Evolutionary conservation across 2,113 vertebrate species (phyloP), one percentile per base, ranked within the genome.

Genomic region (Tamias sibiricus): DNA sequence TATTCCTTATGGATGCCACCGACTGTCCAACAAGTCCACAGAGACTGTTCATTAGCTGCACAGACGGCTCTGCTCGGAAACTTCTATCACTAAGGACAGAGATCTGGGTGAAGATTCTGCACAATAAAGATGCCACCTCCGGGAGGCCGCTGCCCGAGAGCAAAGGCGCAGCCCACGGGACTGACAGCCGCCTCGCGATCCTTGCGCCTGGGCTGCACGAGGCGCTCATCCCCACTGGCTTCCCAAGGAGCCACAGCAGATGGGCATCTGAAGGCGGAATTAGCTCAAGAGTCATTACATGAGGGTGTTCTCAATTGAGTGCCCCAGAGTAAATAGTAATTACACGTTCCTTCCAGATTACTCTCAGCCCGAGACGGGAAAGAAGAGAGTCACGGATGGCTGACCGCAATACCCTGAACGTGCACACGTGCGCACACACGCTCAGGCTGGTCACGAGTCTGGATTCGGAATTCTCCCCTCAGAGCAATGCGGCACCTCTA

Each of bases 241-340:
- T 97, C 86, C 74, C 37, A 59, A 85, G 69, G 71, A 95, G 47
- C 75, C 17, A 30, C 1, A 77, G 96, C 95, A 90, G 87, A 91
- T 85, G 87, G 79, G 80, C 71, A 49, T 87, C 83, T 54, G 80
- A 82, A 95, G 74, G 82, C 90, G 83, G 94, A 95, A 95, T 82
- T 82, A 95, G 87, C 77, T 86, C 81, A 19, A 69, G 74, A 96
- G 77, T 87, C 95, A 85, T 97, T 96, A 92, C 91, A 64, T 6
- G 35, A 92, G 93, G 35, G 89, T 93, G 95, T 79, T 95, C 95
- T 95, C 93, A 80, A 74, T 9, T n/a, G 87, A 96, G 96, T 47
- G 87, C 93, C 87, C 88, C 72, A 40, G 96, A 97, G 95, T 95
- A 94, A 96, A 95, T 7, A 96, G 87, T 96, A 96, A 96, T 96